Conservation (phyloP, 2,797 vertebrate genomes). For the Chaunax sp. region DNA sequence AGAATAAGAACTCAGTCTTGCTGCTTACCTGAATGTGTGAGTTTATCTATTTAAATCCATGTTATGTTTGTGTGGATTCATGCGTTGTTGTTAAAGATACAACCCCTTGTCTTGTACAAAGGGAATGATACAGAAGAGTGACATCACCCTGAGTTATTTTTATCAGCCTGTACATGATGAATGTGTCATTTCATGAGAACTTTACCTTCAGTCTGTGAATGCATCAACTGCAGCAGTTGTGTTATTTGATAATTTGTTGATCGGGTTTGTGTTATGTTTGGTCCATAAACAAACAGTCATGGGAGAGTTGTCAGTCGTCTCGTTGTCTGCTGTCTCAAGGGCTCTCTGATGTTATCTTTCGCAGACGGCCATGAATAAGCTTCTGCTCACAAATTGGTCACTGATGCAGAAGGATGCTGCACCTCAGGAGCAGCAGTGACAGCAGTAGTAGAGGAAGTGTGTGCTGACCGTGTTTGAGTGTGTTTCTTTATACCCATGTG, state of each 20-base stretch:
- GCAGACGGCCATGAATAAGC: conserved; percentile 47
- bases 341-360: conserved; percentile 54
- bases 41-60: conserved; percentile 32
- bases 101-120: conserved; percentile 11
- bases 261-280: conserved; percentile 38
- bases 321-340: conserved; percentile 50
- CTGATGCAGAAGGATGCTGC: conserved; percentile 46
- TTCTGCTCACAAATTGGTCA: conserved; percentile 45
- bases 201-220: background rate
- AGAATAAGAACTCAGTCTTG: conserved; percentile 32
- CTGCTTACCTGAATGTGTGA: conserved; percentile 4
- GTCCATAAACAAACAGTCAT: conserved; percentile 25
- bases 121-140: background rate
- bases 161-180: conserved; percentile 17
- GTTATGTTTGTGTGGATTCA: conserved; percentile 7
- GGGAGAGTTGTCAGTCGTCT: conserved; percentile 36
- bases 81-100: background rate
- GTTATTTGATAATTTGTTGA: conserved; percentile 36
- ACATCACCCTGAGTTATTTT: background rate
- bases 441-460: conserved; percentile 32
- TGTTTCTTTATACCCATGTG: conserved; percentile 28
- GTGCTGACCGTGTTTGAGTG: conserved; percentile 14
- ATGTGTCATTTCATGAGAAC: conserved; percentile 2
- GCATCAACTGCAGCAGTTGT: background rate
- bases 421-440: conserved; percentile 23